Conservation (phyloP, 2,797 vertebrate genomes). For the Channallabes apus region DNA sequence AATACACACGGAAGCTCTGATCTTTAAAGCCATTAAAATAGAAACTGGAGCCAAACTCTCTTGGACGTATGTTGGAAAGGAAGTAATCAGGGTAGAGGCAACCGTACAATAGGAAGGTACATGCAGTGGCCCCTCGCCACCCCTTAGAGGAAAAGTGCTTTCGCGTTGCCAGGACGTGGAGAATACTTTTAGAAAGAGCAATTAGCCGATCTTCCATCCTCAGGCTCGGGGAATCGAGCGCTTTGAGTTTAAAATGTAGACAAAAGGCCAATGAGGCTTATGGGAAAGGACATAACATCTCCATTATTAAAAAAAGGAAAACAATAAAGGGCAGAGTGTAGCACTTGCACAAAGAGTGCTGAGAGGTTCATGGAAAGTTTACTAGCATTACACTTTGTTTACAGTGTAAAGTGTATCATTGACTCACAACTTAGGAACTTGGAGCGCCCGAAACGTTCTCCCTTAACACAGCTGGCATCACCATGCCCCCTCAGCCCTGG, state of each 20-base stretch:
- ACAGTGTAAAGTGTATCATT: background rate
- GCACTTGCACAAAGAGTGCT: constrained; percentile 5
- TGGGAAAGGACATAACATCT: constrained; percentile 35
- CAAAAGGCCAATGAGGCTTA: constrained; percentile 32
- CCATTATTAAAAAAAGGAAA: constrained; percentile 25
- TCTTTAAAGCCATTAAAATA: constrained; percentile 48
- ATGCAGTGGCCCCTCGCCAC: constrained; percentile 8
- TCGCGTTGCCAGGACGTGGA: constrained; percentile 13
- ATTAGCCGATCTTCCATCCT: constrained; percentile 9
- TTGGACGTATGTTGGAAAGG: constrained; percentile 48
- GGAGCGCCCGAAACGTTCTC: background rate
- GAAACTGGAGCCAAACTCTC: constrained; percentile 33
- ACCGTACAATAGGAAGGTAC: constrained; percentile 46
- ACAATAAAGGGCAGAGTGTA: constrained; percentile 28
- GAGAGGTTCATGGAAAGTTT: constrained; percentile 27
- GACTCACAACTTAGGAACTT: background rate
- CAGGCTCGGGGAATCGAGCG: background rate
- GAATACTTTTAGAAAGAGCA: constrained; percentile 11
- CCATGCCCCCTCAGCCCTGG: too few relatives aligned
- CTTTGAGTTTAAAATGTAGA: constrained; percentile 27
- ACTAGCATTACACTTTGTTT: constrained; percentile 4
- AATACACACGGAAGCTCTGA: constrained; percentile 43
- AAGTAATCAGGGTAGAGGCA: constrained; percentile 48
- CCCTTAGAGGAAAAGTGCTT: constrained; percentile 36
- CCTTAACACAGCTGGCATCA: background rate